Base-by-base conservation (phyloP, 1,140 invertebrate species). In the Antheraea pernyi region DNA sequence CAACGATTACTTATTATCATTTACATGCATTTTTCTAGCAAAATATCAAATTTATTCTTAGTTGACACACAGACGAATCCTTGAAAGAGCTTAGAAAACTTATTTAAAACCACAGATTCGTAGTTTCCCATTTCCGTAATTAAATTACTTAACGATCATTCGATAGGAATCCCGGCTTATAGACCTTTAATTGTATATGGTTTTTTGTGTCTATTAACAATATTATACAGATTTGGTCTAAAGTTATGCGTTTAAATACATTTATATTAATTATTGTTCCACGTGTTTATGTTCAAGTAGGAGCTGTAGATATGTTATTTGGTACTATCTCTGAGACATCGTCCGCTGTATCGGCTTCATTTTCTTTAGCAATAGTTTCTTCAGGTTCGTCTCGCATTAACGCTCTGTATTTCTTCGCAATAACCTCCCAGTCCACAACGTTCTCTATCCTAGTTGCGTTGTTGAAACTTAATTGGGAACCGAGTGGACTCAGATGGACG, bases 391-490 rank as follows among this genome's bases (percentile, higher is more conserved):
- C 94, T 9, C 97, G 95, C 82, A 95, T 95, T 1, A 98, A 91
- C 0, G 95, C 95, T n/a, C 97, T 94, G 84, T 98, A 98, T 80
- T 97, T 97, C 86, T 97, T 97, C 9, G 97, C 96, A 36, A 98
- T 98, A 0, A 95, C 93, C 75, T 97, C 96, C 98, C 98, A 98
- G 85, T 98, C 97, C 6, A 97, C 96, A 0, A 98, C 97, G 78
- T 97, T 98, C 85, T 98, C 97, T 69, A 98, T 97, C 71, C 96
- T 94, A 16, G 94, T 96, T 59, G 94, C 91, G 79, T 95, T 94
- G 76, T 94, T 94, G 83, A 97, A 97, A 75, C 97, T 97, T 62
- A 97, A 82, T 80, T 97, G 97, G 3, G 96, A 97, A 36, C 96
- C 96, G n/a, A 97, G 85, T 0, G 96, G 96, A 84, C 96, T 97